These are phyloP conservation scores for Istiophorus platypterus DNA, from an alignment of 2,113 vertebrate genomes.

Conservation along the genomic window DNA sequence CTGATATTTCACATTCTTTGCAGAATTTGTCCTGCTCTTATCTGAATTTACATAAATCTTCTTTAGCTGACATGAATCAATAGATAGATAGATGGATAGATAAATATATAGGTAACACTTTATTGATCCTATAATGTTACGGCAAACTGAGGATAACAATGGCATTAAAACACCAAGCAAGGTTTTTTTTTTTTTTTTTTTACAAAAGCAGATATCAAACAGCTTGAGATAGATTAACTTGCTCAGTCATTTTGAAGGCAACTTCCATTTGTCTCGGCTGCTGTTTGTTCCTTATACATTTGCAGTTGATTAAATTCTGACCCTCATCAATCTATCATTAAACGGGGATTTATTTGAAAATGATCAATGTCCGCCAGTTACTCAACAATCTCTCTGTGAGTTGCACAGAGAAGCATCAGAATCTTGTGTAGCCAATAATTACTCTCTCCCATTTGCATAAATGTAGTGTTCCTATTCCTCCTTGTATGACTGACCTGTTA, in stretches of 20 bases:
- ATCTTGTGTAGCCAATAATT: slow-evolving; percentile 21
- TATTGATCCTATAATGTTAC: too few species aligned
- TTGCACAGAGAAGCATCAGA: neutral
- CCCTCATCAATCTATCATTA: slow-evolving; percentile 51
- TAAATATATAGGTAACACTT: neutral
- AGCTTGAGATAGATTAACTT: slow-evolving; percentile 19
- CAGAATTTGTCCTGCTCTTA: too few species aligned
- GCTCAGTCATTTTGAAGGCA: slow-evolving; percentile 33
- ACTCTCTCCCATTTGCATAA: slow-evolving; percentile 33
- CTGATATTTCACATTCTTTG: neutral
- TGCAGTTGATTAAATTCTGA: slow-evolving; percentile 62
- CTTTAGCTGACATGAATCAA: neutral
- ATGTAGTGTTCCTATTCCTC: slow-evolving; percentile 5
- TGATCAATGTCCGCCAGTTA: slow-evolving; percentile 40
- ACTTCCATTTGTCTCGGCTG: slow-evolving; percentile 37
- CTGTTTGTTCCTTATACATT: slow-evolving; percentile 39
- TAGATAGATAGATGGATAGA: neutral
- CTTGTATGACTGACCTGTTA: slow-evolving; percentile 51
- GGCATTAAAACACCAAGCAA: neutral
- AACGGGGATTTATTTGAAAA: slow-evolving; percentile 60
- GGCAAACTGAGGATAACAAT: too few species aligned
- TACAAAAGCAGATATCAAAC: neutral
- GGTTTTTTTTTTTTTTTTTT: neutral
- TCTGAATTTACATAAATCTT: neutral
- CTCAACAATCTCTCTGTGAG: slow-evolving; percentile 18